Evolutionary conservation across 2,888 invertebrate species (phyloP).

Genomic region (Sisyra terminalis): DNA sequence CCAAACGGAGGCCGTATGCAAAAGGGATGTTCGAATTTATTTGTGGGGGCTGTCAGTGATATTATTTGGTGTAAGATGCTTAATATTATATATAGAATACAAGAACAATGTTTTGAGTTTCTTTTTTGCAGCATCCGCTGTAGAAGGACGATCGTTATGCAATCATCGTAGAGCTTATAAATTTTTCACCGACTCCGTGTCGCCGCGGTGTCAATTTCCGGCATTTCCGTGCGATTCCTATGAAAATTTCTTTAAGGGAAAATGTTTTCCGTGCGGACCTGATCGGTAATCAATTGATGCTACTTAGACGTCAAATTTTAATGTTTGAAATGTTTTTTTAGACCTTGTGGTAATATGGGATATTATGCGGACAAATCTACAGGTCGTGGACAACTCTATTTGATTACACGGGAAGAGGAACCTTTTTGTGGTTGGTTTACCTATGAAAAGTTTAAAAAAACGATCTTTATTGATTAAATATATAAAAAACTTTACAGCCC

Average conservation of each 20-base stretch:
- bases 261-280: conserved; percentile 52
- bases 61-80: conserved; percentile 61
- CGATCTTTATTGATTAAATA: not conserved
- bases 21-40: conserved; percentile 81
- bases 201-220: conserved; percentile 79
- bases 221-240: conserved; percentile 77
- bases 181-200: conserved; percentile 87
- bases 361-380: conserved; percentile 77
- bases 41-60: conserved; percentile 81
- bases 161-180: conserved; percentile 88
- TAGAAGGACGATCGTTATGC: conserved; percentile 76
- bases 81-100: not conserved
- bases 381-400: conserved; percentile 72
- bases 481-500: conserved; percentile 35
- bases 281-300: conserved; percentile 25
- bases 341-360: conserved; percentile 78
- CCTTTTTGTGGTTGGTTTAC: conserved; percentile 63
- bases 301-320: no score
- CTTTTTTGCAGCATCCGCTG: conserved; percentile 43
- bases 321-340: conserved; percentile 11
- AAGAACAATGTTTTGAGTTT: conserved; percentile 5
- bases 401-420: conserved; percentile 78
- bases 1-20: conserved; percentile 87
- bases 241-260: conserved; percentile 65
- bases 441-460: not conserved